phyloP scores from a whole-genome alignment of 2,888 invertebrate genomes.

The Agonopterix heracliana region DNA sequence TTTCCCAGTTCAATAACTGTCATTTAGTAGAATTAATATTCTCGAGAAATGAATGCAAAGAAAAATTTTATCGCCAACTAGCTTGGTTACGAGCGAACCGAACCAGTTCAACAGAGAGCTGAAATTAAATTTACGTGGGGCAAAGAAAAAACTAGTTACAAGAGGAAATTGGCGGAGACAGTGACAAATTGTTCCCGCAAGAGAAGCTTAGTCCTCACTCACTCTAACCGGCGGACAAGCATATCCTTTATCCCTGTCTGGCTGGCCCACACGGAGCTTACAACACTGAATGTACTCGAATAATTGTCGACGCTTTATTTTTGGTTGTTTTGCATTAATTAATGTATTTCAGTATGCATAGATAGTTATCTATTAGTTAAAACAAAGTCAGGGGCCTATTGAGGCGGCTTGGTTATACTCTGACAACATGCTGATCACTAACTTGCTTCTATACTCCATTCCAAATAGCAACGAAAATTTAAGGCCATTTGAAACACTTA shows the following conservation, averaged over 20 bases:
- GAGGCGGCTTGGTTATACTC: too few species aligned
- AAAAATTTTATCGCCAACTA: conserved; percentile 20
- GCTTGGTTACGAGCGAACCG: conserved; percentile 40
- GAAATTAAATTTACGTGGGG: conserved; percentile 72
- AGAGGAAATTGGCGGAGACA: conserved; percentile 72
- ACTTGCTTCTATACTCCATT: too few species aligned
- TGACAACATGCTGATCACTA: too few species aligned
- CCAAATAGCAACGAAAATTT: too few species aligned
- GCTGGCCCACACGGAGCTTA: conserved; percentile 28
- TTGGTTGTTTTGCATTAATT: conserved; percentile 25
- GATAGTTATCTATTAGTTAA: too few species aligned
- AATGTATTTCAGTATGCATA: conserved; percentile 5
- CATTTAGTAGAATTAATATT: neutral
- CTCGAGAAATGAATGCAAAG: conserved; percentile 18
- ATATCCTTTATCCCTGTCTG: conserved; percentile 32
- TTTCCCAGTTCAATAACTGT: too few species aligned
- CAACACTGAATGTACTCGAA: conserved; percentile 40
- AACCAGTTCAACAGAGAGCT: conserved; percentile 59
- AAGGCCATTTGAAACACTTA: too few species aligned
- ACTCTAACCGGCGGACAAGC: conserved; percentile 29
- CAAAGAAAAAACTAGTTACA: conserved; percentile 74
- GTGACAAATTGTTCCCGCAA: conserved; percentile 70
- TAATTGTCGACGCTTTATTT: conserved; percentile 34
- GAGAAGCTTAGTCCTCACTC: conserved; percentile 41
- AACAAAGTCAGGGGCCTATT: too few species aligned